A percentile compares a stretch with the other conserved stretches of the same genome.
phyloP scores from a whole-genome alignment of 2,113 vertebrate genomes.

The Oreochromis spilurus region DNA sequence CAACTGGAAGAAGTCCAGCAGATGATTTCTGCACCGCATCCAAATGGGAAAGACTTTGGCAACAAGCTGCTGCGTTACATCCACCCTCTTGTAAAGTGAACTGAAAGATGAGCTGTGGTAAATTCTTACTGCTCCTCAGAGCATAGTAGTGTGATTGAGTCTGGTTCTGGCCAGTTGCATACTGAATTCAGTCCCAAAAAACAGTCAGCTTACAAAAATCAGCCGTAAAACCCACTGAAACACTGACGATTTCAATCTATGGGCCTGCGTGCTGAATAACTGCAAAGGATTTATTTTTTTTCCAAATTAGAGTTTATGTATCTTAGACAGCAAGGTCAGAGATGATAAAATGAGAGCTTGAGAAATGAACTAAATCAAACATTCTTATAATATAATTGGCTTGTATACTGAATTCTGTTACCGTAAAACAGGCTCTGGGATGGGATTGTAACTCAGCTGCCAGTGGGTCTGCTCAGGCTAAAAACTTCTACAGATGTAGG shows the following conservation, averaged over 20 bases:
- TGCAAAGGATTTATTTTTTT: conserved; percentile 7
- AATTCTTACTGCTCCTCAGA: conserved; percentile 58
- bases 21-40: conserved; percentile 16
- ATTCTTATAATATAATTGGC: conserved; percentile 26
- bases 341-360: conserved; percentile 24
- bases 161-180: conserved; percentile 22
- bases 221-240: conserved; percentile 17
- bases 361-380: conserved; percentile 48
- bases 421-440: conserved; percentile 24
- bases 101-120: conserved; percentile 58
- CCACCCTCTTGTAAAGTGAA: conserved; percentile 44
- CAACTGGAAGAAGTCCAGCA: background rate
- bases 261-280: background rate
- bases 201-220: conserved; percentile 53
- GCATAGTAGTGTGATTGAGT: conserved; percentile 39
- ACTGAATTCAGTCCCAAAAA: conserved; percentile 49
- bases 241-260: conserved; percentile 1
- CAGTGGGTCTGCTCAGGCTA: conserved; percentile 6
- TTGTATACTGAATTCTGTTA: conserved; percentile 13
- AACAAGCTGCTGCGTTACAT: conserved; percentile 29
- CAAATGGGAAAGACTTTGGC: conserved; percentile 29
- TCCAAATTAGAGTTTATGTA: conserved; percentile 26
- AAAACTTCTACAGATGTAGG: conserved; percentile 27
- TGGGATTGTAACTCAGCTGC: conserved; percentile 2
- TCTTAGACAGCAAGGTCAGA: conserved; percentile 10